Evolutionary conservation across 2,888 invertebrate genomes (phyloP).

Genomic region (Troides aeacus): DNA sequence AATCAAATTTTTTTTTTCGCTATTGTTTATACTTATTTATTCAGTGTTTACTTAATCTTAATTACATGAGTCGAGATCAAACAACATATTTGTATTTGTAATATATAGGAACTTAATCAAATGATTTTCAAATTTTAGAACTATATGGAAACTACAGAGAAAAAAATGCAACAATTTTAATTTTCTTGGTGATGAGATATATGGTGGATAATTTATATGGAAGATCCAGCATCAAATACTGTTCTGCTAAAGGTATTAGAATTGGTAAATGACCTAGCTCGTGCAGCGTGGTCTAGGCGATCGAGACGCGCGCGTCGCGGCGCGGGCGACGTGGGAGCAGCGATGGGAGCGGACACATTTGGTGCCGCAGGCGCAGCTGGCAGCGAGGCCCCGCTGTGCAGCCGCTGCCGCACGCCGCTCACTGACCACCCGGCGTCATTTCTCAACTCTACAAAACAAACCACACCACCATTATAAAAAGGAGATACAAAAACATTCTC

Average conservation of each 20-base stretch:
- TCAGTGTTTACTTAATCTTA: too few species aligned
- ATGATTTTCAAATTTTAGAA: too few species aligned
- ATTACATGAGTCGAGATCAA: too few species aligned
- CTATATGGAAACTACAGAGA: too few species aligned
- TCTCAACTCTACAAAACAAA: slow-evolving; percentile 35
- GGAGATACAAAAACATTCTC: background rate
- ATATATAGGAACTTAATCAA: too few species aligned
- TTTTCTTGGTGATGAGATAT: too few species aligned
- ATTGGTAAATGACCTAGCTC: slow-evolving; percentile 41
- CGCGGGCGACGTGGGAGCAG: slow-evolving; percentile 33
- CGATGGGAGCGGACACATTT: slow-evolving; percentile 36
- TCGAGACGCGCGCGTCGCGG: slow-evolving; percentile 35
- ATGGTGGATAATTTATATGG: too few species aligned
- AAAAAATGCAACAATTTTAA: too few species aligned
- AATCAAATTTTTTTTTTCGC: slow-evolving; percentile 7
- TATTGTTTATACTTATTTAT: background rate
- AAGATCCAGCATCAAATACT: too few species aligned
- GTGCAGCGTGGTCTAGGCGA: slow-evolving; percentile 37
- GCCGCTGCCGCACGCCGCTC: slow-evolving; percentile 55
- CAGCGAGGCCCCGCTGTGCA: slow-evolving; percentile 58
- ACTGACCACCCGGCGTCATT: slow-evolving; percentile 33
- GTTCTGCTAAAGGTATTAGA: too few species aligned
- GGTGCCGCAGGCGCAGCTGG: slow-evolving; percentile 44
- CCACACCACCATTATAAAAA: slow-evolving; percentile 2
- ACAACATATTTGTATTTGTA: too few species aligned